A percentile compares a stretch with the other conserved stretches of the same genome.
Evolutionary conservation across 2,888 invertebrate species (phyloP).

Genomic region (Belgica antarctica): DNA sequence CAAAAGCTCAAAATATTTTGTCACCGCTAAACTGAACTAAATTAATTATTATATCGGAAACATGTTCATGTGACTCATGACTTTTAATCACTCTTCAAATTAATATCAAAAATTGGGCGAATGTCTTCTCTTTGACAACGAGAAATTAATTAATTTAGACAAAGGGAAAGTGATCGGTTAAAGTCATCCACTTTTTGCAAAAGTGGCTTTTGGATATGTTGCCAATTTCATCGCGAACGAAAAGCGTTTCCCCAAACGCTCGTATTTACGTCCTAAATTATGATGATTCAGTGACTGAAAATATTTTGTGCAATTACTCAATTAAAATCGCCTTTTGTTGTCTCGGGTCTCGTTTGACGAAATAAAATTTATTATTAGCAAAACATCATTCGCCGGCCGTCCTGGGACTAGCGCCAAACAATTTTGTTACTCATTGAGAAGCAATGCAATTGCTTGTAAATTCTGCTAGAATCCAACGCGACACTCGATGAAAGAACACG

Average conservation of each 20-base stretch:
- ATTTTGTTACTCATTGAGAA: neutral
- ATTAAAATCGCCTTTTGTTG: conserved; percentile 3
- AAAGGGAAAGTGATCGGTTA: neutral
- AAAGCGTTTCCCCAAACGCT: neutral
- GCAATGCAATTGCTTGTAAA: neutral
- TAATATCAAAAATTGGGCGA: neutral
- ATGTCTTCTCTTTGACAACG: neutral
- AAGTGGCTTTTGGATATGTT: neutral
- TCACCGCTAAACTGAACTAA: no score
- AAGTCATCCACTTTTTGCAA: neutral
- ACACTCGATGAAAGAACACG: neutral
- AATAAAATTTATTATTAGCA: conserved; percentile 15
- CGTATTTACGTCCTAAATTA: no score
- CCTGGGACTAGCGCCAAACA: conserved; percentile 2
- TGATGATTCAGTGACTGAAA: neutral
- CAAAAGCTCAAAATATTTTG: neutral
- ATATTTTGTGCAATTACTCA: conserved; percentile 9
- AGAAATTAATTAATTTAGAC: neutral
- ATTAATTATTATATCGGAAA: no score
- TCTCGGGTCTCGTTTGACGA: neutral
- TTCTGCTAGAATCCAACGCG: neutral
- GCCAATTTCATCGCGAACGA: neutral
- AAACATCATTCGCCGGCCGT: neutral
- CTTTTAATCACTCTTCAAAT: neutral
- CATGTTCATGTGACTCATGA: neutral